These are phyloP conservation scores for Megaceryle torquata DNA, from an alignment of 2,113 vertebrate species.

Conservation along the genomic window DNA sequence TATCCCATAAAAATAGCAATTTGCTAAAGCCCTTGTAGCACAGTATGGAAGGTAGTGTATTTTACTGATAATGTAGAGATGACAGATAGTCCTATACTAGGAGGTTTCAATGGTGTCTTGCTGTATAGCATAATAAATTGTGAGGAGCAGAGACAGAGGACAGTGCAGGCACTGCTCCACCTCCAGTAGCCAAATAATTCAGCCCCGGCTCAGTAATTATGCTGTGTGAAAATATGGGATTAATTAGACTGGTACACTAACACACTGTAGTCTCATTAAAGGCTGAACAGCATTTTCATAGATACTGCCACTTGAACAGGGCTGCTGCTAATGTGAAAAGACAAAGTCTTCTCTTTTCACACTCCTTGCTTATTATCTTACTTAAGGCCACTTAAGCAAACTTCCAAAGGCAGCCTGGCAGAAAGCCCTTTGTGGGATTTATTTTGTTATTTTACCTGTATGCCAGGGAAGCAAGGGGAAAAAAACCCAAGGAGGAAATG, in stretches of 20 bases:
- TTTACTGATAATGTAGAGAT: constrained; percentile 93
- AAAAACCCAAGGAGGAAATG: not conserved
- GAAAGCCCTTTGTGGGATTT: constrained; percentile 66
- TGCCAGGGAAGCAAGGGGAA: not conserved
- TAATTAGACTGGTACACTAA: constrained; percentile 89
- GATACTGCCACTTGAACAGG: constrained; percentile 83
- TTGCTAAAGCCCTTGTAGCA: constrained; percentile 93
- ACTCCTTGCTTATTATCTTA: constrained; percentile 86
- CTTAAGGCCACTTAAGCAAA: constrained; percentile 86
- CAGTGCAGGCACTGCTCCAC: constrained; percentile 72
- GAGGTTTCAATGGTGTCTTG: constrained; percentile 86
- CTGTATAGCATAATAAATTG: constrained; percentile 80
- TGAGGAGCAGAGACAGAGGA: constrained; percentile 75
- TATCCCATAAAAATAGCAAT: constrained; percentile 96
- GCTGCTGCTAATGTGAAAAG: constrained; percentile 84
- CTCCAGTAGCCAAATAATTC: constrained; percentile 80
- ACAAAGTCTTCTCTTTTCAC: constrained; percentile 86
- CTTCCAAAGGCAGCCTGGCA: constrained; percentile 78
- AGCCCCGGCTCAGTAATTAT: constrained; percentile 85
- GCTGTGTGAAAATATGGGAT: constrained; percentile 90
- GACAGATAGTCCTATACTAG: constrained; percentile 91
- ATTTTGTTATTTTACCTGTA: constrained; percentile 73
- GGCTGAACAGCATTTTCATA: constrained; percentile 81
- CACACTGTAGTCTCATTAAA: constrained; percentile 89
- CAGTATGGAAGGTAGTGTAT: constrained; percentile 91